Conservation (phyloP, 2,113 vertebrate species). For the Colaptes auratus region DNA sequence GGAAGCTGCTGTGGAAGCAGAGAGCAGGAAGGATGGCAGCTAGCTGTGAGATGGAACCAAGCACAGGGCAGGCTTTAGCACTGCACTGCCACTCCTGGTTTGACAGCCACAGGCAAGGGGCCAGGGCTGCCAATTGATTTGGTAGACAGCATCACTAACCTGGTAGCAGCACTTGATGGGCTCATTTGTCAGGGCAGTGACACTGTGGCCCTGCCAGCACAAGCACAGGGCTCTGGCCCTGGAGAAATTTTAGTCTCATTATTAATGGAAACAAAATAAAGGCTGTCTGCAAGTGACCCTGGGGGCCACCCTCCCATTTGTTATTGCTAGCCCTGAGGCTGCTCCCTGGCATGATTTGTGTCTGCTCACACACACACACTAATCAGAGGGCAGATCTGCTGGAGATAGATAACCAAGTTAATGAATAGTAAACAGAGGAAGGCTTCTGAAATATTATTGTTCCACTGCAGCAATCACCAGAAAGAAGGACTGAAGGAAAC, state of each 20-base stretch:
- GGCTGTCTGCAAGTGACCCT: background rate
- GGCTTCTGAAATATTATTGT: background rate
- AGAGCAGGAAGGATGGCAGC: background rate
- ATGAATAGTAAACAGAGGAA: slow-evolving; percentile 10
- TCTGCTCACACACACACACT: background rate
- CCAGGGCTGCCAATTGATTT: slow-evolving; percentile 5
- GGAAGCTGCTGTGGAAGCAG: background rate
- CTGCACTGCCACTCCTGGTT: background rate
- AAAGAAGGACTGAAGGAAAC: slow-evolving; percentile 1
- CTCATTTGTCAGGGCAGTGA: slow-evolving; percentile 11
- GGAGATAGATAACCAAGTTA: background rate
- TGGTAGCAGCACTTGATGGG: background rate
- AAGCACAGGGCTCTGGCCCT: slow-evolving; percentile 14
- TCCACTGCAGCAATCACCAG: background rate
- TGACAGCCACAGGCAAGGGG: background rate
- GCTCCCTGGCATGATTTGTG: background rate
- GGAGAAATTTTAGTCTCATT: background rate
- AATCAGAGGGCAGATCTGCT: background rate
- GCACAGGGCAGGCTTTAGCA: background rate
- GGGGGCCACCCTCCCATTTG: slow-evolving; percentile 2
- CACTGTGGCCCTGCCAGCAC: background rate
- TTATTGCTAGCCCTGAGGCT: slow-evolving; percentile 15
- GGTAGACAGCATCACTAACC: background rate
- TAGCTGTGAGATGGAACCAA: background rate
- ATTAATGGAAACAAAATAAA: slow-evolving; percentile 52